Evolutionary conservation across 2,113 vertebrate species (phyloP).

Genomic region (Vulpes lagopus): DNA sequence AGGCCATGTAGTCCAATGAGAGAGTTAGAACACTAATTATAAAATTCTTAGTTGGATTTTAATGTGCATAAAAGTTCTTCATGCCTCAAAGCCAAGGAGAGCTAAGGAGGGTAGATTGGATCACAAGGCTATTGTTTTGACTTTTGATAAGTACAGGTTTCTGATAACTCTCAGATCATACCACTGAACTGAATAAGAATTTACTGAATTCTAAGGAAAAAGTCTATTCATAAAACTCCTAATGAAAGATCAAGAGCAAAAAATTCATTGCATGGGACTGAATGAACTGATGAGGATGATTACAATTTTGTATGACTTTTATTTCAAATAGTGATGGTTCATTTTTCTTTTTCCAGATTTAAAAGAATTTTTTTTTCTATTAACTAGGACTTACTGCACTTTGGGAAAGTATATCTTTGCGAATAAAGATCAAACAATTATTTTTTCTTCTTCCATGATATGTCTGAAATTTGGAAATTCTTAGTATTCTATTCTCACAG

Average conservation of each 20-base stretch:
- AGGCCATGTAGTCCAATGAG: neutral
- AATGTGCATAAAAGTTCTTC: neutral
- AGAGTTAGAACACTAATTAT: neutral
- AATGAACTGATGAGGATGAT: neutral
- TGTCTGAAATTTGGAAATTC: neutral
- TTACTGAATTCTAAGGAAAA: neutral
- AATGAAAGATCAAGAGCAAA: neutral
- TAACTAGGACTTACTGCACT: neutral
- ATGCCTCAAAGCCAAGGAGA: neutral
- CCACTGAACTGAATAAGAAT: too few relatives aligned
- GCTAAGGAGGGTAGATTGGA: neutral
- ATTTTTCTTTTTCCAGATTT: neutral
- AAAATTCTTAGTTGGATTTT: neutral
- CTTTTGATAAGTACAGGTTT: too few relatives aligned
- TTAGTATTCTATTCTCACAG: neutral
- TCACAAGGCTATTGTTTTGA: neutral
- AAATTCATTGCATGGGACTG: neutral
- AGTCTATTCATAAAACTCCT: neutral
- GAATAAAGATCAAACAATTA: neutral
- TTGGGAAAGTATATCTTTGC: neutral
- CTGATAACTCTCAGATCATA: too few relatives aligned
- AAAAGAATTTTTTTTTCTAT: neutral
- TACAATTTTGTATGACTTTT: neutral
- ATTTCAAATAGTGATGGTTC: neutral
- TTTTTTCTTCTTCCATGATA: neutral